Percentiles rank a stretch among this genome's conserved stretches.
These are phyloP conservation scores for Empis stercorea DNA, from an alignment of 2,888 invertebrate species.

Conservation along the genomic window DNA sequence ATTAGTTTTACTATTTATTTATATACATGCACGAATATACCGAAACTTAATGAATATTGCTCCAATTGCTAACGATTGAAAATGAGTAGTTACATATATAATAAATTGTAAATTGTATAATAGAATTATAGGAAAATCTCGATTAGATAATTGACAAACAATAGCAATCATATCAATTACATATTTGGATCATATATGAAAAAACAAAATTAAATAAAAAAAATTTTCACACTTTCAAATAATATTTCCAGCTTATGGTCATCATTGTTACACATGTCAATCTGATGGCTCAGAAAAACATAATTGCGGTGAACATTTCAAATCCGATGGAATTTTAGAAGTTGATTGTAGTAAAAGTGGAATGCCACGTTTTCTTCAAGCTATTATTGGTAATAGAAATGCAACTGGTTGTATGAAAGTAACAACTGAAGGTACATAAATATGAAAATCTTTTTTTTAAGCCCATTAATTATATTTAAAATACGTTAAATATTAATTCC, in stretches of 20 bases:
- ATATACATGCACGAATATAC: too few relatives aligned
- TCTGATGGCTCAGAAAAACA: background rate
- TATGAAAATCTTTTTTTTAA: background rate
- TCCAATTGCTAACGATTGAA: too few relatives aligned
- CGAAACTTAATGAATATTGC: too few relatives aligned
- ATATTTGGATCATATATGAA: too few relatives aligned
- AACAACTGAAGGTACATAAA: conserved; percentile 25
- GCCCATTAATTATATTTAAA: background rate
- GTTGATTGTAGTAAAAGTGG: conserved; percentile 23
- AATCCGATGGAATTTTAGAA: conserved; percentile 19
- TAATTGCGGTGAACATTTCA: conserved; percentile 19
- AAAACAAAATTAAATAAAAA: too few relatives aligned
- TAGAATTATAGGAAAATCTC: too few relatives aligned
- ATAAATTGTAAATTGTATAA: too few relatives aligned
- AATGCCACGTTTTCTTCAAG: conserved; percentile 24
- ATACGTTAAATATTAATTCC: background rate
- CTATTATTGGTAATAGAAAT: conserved; percentile 14
- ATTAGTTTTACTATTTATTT: too few relatives aligned
- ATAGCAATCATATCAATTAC: too few relatives aligned
- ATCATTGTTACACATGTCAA: background rate
- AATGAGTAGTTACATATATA: too few relatives aligned
- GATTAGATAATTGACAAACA: too few relatives aligned
- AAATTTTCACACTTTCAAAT: too few relatives aligned
- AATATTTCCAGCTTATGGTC: background rate
- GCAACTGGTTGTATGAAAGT: conserved; percentile 32